Evolutionary conservation across 2,113 vertebrate species (phyloP).

Genomic region (Festucalex cinctus): DNA sequence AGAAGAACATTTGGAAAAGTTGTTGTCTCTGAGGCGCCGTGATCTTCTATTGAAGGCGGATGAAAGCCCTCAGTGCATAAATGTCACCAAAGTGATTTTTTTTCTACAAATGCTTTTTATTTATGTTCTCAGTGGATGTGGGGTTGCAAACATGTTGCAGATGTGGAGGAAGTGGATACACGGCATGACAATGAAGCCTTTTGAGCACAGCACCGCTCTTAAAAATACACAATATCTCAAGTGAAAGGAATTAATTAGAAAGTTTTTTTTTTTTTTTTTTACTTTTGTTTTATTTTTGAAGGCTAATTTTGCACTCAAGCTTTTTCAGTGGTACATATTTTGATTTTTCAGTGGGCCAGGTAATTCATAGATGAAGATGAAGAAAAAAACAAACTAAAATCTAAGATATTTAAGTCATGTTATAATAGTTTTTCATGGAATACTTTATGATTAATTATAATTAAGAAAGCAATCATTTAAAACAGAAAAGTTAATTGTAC

Average conservation of each 20-base stretch:
- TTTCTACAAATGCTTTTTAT: constrained; percentile 50
- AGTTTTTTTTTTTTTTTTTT: not conserved
- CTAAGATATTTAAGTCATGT: no score
- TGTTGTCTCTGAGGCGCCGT: constrained; percentile 31
- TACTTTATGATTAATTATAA: no score
- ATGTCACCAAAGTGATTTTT: constrained; percentile 7
- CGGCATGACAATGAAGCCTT: not conserved
- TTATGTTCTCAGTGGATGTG: constrained; percentile 21
- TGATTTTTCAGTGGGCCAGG: no score
- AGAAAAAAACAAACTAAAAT: no score
- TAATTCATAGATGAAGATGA: no score
- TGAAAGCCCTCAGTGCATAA: constrained; percentile 20
- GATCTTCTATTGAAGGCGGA: constrained; percentile 48
- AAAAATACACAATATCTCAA: not conserved
- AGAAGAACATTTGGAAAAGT: constrained; percentile 29
- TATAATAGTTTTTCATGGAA: no score
- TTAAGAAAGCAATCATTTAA: no score
- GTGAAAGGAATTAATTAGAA: not conserved
- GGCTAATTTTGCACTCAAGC: no score
- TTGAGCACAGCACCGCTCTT: not conserved
- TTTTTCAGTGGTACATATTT: no score
- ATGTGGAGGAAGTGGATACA: constrained; percentile 28
- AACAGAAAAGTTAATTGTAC: no score
- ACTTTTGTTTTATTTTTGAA: no score
- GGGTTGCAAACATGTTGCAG: constrained; percentile 56